Conservation (phyloP, 2,113 vertebrate genomes). For the Pogona vitticeps region DNA sequence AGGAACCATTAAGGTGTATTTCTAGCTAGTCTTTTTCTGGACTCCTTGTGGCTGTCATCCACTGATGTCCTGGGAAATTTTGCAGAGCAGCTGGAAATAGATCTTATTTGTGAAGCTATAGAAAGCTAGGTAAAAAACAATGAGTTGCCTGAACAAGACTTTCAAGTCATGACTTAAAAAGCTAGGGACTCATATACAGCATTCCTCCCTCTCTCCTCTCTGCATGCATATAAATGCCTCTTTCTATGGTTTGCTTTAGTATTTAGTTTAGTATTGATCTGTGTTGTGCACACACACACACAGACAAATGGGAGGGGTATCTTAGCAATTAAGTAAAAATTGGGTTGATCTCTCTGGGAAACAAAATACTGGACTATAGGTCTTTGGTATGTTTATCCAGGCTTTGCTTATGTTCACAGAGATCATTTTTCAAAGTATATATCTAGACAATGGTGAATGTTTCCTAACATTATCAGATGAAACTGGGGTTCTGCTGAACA, state of each 20-base stretch:
- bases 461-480: background rate
- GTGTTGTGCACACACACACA: no score
- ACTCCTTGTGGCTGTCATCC: background rate
- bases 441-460: background rate
- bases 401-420: background rate
- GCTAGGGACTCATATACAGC: no score
- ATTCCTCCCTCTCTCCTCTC: background rate
- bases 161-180: background rate
- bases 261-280: no score
- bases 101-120: background rate
- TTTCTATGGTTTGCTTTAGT: background rate
- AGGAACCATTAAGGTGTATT: slow-evolving; percentile 13
- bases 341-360: background rate
- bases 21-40: background rate
- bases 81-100: background rate
- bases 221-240: background rate
- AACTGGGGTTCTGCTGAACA: background rate
- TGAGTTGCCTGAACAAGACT: background rate
- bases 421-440: background rate
- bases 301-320: background rate
- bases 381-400: background rate
- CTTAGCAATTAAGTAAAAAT: background rate
- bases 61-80: background rate
- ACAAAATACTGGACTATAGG: no score
- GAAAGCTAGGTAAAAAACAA: background rate